Evolutionary conservation across 2,797 vertebrate genomes (phyloP), one percentile per base, ranked within the genome.

Genomic region (Ambastaia sidthimunki): DNA sequence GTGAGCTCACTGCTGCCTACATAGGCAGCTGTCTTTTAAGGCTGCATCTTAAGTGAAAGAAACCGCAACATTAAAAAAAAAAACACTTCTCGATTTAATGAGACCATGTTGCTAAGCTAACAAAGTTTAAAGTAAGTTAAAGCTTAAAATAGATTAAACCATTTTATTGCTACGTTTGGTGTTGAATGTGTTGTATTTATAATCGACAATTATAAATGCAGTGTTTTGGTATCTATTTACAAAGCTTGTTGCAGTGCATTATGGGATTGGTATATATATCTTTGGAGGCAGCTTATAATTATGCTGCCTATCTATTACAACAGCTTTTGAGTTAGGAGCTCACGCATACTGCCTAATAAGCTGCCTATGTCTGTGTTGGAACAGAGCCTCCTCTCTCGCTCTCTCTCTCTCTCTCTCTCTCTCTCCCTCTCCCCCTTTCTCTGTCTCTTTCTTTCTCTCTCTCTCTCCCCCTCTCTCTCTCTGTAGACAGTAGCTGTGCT

Each of bases 401-500:
- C 76, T 84, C 76, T 83, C 75, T 85, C 84, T 80, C 78, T 79
- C 73, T 74, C 59, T 52, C 59, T 67, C 19, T 50, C 48, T 50
- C 66, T 50, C 12, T 23, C 15, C 59, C 44, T 83, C 76, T 78
- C 73, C 83, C 75, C 82, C 74, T 86, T 84, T 80, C 78, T 80
- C 73, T 76, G 54, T 54, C 54, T 63, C 25, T 31, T 52, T n/a
- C 59, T 16, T 50, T n/a, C 57, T 4, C 34, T 44, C 50, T 54
- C 69, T 15, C 25, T 19, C 70, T 48, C 57, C 47, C 50, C 12
- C 73, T 52, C 62, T 70, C 41, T 66, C 85, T 85, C 84, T 91
- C 90, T 91, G 88, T 92, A 93, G 93, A 93, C 90, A 89, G 85
- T 80, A 72, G 77, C 90, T 89, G 85, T 86, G 87, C 88, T 92